Percentiles rank a stretch among this genome's conserved stretches.
Evolutionary conservation across 2,797 vertebrate species (phyloP).

Genomic region (Myotis findleyi): DNA sequence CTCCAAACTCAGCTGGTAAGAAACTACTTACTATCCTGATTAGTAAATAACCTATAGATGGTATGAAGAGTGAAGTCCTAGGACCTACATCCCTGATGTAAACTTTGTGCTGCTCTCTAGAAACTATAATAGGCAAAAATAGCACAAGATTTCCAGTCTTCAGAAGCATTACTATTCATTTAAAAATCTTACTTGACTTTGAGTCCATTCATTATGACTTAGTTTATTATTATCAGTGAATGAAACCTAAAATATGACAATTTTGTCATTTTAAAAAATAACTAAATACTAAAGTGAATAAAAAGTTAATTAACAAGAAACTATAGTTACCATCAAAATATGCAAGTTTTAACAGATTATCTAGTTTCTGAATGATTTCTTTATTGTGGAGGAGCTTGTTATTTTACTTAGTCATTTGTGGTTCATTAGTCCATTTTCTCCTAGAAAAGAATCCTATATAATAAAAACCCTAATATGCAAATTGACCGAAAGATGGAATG

Average conservation of each 20-base stretch:
- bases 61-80: not conserved
- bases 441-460: slow-evolving; percentile 20
- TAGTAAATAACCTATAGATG: not conserved
- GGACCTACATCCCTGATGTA: not conserved
- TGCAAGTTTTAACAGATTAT: not conserved
- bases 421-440: not conserved
- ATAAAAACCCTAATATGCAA: too few species aligned
- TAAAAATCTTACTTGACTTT: slow-evolving; percentile 43
- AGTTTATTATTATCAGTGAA: slow-evolving; percentile 46
- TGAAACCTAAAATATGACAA: slow-evolving; percentile 6
- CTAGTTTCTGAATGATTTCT: slow-evolving; percentile 12
- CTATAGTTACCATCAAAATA: not conserved
- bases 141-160: not conserved
- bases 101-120: not conserved
- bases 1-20: not conserved
- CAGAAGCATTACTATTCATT: not conserved
- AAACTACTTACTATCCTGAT: not conserved
- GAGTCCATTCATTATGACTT: not conserved
- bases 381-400: slow-evolving; percentile 20
- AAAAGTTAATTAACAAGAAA: slow-evolving; percentile 38
- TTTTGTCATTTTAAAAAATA: slow-evolving; percentile 39
- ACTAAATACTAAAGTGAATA: slow-evolving; percentile 9
- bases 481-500: too few species aligned
- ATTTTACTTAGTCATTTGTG: not conserved
- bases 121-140: not conserved